Conservation (phyloP, 2,113 vertebrate species). For the Mesitornis unicolor region DNA sequence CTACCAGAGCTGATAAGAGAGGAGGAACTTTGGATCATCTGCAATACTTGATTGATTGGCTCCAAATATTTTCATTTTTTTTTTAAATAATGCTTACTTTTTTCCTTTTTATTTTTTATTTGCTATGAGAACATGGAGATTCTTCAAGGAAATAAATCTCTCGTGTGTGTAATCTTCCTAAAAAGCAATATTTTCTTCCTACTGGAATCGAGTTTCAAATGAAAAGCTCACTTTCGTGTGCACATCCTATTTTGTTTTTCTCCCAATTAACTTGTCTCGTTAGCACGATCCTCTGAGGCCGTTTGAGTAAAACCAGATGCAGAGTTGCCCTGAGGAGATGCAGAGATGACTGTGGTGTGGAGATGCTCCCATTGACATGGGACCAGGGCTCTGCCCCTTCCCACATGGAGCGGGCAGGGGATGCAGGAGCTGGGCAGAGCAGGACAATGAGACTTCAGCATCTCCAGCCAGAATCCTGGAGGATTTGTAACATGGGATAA, state of each 20-base stretch:
- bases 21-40: background rate
- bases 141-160: background rate
- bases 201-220: background rate
- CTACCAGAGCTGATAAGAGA: background rate
- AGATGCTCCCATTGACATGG: background rate
- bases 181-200: background rate
- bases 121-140: background rate
- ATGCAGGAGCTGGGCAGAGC: background rate
- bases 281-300: background rate
- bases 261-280: background rate
- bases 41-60: background rate
- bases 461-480: background rate
- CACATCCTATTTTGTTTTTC: background rate
- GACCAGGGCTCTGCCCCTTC: background rate
- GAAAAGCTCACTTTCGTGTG: background rate
- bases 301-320: background rate
- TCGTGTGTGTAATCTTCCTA: background rate
- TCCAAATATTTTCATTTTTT: background rate
- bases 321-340: background rate
- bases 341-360: background rate
- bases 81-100: background rate
- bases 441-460: background rate
- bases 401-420: rapidly evolving
- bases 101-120: background rate
- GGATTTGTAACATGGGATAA: background rate